Conservation (phyloP, 2,797 vertebrate species). For the Masticophis lateralis region DNA sequence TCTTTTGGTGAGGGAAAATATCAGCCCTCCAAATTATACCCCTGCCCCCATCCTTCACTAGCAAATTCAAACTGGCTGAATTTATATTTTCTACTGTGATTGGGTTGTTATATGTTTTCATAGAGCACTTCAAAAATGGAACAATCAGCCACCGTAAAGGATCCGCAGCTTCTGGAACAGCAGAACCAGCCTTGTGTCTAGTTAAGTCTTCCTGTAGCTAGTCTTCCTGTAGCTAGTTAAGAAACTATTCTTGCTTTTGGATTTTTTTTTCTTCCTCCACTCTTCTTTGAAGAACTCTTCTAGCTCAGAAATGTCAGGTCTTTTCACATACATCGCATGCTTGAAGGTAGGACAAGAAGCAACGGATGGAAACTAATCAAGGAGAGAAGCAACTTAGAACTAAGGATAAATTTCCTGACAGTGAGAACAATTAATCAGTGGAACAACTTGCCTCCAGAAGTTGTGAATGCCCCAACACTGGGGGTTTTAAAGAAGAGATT, state of each 20-base stretch:
- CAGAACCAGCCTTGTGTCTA: not conserved
- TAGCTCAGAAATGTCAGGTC: not conserved
- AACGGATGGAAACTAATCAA: too few species aligned
- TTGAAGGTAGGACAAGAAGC: too few species aligned
- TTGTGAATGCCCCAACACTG: too few species aligned
- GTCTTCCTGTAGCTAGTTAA: not conserved
- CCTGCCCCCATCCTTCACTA: not conserved
- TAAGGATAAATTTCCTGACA: too few species aligned
- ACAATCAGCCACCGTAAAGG: not conserved
- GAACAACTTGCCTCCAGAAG: too few species aligned
- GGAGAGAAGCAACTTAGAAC: too few species aligned
- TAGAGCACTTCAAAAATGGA: not conserved
- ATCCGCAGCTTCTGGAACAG: not conserved
- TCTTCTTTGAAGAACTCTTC: not conserved
- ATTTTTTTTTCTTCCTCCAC: not conserved
- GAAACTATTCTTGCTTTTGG: not conserved
- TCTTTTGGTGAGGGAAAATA: conserved; percentile 29
- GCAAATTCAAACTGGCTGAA: conserved; percentile 1
- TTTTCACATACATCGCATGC: not conserved
- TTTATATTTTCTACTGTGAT: conserved; percentile 14
- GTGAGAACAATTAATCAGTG: too few species aligned
- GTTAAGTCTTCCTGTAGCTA: not conserved
- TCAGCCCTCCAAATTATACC: not conserved
- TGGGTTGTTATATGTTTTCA: not conserved
- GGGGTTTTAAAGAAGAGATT: too few species aligned